Percentiles rank a stretch among this genome's conserved stretches.
Conservation (phyloP, 2,113 vertebrate species). For the Chionis minor region DNA sequence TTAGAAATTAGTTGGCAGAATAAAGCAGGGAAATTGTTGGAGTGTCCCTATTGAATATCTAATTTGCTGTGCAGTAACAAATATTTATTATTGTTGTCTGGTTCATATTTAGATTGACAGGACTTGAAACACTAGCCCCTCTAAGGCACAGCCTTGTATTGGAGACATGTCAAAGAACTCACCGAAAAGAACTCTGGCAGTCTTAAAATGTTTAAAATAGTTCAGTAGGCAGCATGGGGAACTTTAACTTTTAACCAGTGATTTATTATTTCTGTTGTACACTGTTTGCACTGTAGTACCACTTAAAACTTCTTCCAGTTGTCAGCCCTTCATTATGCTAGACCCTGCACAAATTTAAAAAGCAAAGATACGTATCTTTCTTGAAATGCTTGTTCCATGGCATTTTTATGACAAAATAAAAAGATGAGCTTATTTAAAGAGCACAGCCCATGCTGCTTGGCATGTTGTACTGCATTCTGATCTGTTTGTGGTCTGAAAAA, state of each 20-base stretch:
- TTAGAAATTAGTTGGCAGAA: not conserved
- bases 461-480: not conserved
- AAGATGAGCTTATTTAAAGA: not conserved
- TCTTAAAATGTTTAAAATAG: not conserved
- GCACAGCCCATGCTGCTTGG: not conserved
- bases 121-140: not conserved
- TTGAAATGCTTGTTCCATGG: not conserved
- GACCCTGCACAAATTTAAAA: not conserved
- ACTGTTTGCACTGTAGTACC: not conserved
- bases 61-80: not conserved
- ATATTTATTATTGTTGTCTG: not conserved
- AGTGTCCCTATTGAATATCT: not conserved
- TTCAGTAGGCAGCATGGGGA: not conserved
- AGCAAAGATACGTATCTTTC: not conserved
- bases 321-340: not conserved
- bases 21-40: not conserved
- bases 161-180: not conserved
- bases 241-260: not conserved
- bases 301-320: not conserved
- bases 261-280: not conserved
- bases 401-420: not conserved
- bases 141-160: not conserved
- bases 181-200: not conserved
- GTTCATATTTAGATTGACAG: not conserved
- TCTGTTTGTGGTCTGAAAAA: not conserved